Base-by-base conservation (phyloP, 1,140 invertebrate species). In the Euschistus heros region DNA sequence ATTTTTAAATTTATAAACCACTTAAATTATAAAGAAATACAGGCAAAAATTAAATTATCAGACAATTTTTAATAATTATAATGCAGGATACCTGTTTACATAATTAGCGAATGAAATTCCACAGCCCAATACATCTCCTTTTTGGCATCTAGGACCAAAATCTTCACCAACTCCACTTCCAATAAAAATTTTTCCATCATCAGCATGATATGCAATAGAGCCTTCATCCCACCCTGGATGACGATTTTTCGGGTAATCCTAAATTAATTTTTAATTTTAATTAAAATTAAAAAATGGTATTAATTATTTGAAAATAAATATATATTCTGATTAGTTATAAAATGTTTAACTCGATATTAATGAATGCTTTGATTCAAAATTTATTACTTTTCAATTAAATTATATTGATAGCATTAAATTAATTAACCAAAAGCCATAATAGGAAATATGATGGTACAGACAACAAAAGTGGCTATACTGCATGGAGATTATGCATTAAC, bases 221-320 rank as follows among this genome's bases (percentile, higher is more conserved):
- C 80, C 81, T 73, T 77, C 76, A 70, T 81, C 80, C 81, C 81
- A 83, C 2, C 81, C 81, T 52, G 81, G 81, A 72, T 82, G 80
- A 68, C 80, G 72, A 62, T 80, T 75, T 69, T 77, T 76, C 17
- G 81, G 80, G 71, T 82, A 83, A 69, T 81, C 77, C 80, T 81
- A 67, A 46, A 71, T 72, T 62, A 44, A 63, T 20, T 20, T 26
- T n/a, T n/a, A 52, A 52, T 7, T 44, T 8, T 22, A 37, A 46
- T 62, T 24, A 26, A 65, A 13, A 8, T 62, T 7, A 60, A 60
- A 10, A 24, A 26, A 8, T 42, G 33, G n/a, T 46, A 46, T 46
- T 13, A 46, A 10, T 46, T 10, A 46, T 13, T 46, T 46, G n/a
- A 57, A 57, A 10, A 15, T 18, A 15, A 60, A 60, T 22, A 37